Evolutionary conservation across 2,888 invertebrate genomes (phyloP).

Genomic region (Drosophila fungiperda): DNA sequence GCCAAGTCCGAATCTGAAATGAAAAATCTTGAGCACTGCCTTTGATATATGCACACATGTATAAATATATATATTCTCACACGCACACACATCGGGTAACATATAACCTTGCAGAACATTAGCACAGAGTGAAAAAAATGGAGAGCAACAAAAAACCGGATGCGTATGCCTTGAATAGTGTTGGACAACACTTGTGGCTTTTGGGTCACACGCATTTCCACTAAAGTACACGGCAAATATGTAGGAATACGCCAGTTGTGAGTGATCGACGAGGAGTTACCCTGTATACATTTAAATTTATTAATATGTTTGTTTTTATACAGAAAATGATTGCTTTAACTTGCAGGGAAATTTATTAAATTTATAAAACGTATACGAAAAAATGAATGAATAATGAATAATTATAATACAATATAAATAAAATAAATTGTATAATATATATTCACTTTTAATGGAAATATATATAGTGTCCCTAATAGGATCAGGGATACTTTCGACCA

Average conservation of each 20-base stretch:
- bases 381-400: no score
- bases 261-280: not conserved
- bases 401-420: no score
- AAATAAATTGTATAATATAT: no score
- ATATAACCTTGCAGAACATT: constrained; percentile 50
- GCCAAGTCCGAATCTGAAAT: constrained; percentile 71
- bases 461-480: not conserved
- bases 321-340: not conserved
- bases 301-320: no score
- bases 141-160: constrained; percentile 3
- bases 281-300: no score
- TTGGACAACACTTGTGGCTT: constrained; percentile 67
- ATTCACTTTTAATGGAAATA: no score
- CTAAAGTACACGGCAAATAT: constrained; percentile 1
- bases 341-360: not conserved
- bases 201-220: constrained; percentile 15
- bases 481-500: not conserved
- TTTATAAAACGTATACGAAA: no score
- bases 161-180: constrained; percentile 16
- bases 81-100: constrained; percentile 23
- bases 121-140: constrained; percentile 17
- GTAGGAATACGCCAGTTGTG: not conserved
- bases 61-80: constrained; percentile 9
- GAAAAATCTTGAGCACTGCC: constrained; percentile 68
- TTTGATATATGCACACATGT: constrained; percentile 39